Percentiles rank a stretch among this genome's conserved stretches.
Evolutionary conservation across 2,113 vertebrate genomes (phyloP).

Genomic region (Telmatochromis brichardi): DNA sequence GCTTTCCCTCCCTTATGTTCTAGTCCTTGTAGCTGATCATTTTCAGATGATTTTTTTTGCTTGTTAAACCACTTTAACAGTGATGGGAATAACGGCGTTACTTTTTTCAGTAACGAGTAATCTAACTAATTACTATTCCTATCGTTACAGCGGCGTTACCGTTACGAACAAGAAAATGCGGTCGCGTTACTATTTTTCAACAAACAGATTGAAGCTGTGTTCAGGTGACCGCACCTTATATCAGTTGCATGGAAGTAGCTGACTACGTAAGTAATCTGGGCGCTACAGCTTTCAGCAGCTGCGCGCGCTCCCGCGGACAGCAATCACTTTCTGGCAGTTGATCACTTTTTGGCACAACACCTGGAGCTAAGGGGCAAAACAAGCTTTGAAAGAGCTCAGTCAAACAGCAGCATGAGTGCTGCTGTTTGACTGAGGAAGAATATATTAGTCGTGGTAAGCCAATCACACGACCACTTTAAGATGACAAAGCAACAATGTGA

Average conservation of each 20-base stretch:
- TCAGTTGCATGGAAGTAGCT: not conserved
- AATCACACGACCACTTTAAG: not conserved
- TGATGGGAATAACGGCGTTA: not conserved
- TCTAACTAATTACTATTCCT: not conserved
- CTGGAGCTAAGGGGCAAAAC: not conserved
- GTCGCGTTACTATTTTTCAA: not conserved
- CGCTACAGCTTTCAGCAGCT: not conserved
- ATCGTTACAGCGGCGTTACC: fast-evolving
- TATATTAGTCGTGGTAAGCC: not conserved
- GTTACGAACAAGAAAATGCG: fast-evolving
- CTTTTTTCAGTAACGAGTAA: not conserved
- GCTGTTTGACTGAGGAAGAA: not conserved
- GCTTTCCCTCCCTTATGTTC: not conserved
- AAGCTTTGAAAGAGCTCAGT: not conserved
- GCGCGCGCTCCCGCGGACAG: fast-evolving
- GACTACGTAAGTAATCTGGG: not conserved
- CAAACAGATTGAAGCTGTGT: not conserved
- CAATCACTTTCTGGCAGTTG: not conserved
- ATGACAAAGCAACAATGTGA: not conserved
- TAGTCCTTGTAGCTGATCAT: not conserved
- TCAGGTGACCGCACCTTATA: not conserved
- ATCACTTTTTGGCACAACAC: not conserved
- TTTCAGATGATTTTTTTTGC: not conserved
- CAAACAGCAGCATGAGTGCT: not conserved
- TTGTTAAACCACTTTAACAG: not conserved